These are phyloP conservation scores for Bactericera cockerelli DNA, from an alignment of 1,140 invertebrate genomes.

Conservation along the genomic window DNA sequence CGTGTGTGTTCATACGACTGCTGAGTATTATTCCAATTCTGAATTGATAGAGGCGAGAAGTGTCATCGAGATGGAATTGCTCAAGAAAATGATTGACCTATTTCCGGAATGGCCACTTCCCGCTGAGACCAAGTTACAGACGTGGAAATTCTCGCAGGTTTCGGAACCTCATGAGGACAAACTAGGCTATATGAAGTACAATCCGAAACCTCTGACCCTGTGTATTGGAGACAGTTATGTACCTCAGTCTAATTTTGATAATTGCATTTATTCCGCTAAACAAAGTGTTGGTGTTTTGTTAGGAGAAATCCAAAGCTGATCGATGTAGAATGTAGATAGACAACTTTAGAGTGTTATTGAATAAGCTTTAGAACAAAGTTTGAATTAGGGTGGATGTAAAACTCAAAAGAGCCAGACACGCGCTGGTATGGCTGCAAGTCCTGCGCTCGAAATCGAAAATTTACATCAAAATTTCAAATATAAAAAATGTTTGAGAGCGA, in stretches of 20 bases:
- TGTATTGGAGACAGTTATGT: conserved; percentile 7
- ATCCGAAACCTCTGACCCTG: neutral
- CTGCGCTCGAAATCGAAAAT: no score
- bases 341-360: no score
- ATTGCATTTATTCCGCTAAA: conserved; percentile 2
- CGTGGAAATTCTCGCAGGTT: neutral
- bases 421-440: no score
- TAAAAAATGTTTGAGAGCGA: no score
- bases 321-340: no score
- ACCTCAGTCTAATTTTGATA: neutral
- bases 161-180: neutral
- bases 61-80: neutral
- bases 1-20: neutral
- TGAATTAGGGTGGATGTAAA: no score
- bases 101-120: neutral
- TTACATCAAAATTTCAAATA: no score
- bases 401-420: no score
- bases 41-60: neutral
- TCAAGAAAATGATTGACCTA: neutral
- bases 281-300: neutral
- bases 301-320: no score
- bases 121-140: neutral
- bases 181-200: neutral
- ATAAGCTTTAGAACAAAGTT: no score
- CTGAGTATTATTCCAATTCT: neutral